Evolutionary conservation across 2,797 vertebrate species (phyloP).

Genomic region (Orestias chungarensis): DNA sequence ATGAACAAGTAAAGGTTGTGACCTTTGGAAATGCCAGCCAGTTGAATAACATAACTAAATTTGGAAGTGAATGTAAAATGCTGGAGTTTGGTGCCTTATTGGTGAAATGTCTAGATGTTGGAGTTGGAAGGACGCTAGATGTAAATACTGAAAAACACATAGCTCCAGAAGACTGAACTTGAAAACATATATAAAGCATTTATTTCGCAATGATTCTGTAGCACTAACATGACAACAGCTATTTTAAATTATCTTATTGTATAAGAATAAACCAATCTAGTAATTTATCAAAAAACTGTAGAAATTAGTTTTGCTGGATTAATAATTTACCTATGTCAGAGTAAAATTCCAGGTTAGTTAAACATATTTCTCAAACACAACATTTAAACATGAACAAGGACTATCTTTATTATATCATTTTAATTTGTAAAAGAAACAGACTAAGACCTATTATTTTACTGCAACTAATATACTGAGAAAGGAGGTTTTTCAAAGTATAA

Average conservation of each 20-base stretch:
- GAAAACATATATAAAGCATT: neutral
- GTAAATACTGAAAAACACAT: conserved; percentile 25
- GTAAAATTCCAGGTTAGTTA: neutral
- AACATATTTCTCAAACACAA: neutral
- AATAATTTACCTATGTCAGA: neutral
- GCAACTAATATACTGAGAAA: neutral
- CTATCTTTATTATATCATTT: neutral
- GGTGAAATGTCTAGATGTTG: conserved; percentile 56
- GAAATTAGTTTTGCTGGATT: neutral
- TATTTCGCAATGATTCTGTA: conserved; percentile 16
- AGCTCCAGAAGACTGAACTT: neutral
- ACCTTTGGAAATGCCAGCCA: conserved; percentile 84
- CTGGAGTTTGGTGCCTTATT: conserved; percentile 66
- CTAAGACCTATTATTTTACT: neutral
- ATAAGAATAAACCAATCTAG: neutral
- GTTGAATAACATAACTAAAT: conserved; percentile 77
- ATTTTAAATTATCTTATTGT: neutral
- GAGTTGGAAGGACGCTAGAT: conserved; percentile 21
- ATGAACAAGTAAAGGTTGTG: conserved; percentile 78
- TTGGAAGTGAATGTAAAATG: conserved; percentile 74
- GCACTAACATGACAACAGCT: neutral
- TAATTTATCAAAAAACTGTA: neutral
- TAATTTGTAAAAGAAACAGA: neutral
- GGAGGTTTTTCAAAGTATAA: neutral
- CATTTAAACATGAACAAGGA: neutral